These are phyloP conservation scores for Nephrotoma guestfalica DNA, from an alignment of 2,888 invertebrate species.

Conservation along the genomic window DNA sequence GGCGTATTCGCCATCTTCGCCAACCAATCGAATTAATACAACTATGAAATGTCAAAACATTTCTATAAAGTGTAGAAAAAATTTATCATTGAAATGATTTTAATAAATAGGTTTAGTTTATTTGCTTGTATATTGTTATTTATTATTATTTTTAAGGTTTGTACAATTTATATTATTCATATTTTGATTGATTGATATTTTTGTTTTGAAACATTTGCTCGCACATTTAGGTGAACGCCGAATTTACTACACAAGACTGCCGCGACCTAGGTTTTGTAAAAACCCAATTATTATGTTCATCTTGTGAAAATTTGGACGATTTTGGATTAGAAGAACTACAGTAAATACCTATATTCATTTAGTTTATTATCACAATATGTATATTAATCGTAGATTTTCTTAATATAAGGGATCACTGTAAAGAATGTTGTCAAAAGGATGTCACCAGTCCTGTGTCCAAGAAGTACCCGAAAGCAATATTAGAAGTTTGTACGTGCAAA, in stretches of 20 bases:
- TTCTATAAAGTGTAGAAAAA: background rate
- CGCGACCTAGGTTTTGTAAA: slow-evolving; percentile 72
- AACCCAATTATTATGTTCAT: slow-evolving; percentile 72
- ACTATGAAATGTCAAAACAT: background rate
- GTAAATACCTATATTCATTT: slow-evolving; percentile 14
- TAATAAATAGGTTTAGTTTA: background rate
- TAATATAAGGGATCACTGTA: slow-evolving; percentile 34
- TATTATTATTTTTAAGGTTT: background rate
- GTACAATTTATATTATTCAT: background rate
- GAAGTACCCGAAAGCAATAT: slow-evolving; percentile 77
- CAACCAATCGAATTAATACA: background rate
- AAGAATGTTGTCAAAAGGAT: slow-evolving; percentile 68
- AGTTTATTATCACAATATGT: background rate
- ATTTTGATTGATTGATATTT: no score
- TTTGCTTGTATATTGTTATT: background rate
- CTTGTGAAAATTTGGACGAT: slow-evolving; percentile 70
- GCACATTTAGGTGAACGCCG: slow-evolving; percentile 21
- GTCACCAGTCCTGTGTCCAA: slow-evolving; percentile 47
- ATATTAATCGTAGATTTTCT: background rate
- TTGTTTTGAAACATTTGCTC: background rate
- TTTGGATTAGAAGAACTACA: slow-evolving; percentile 31
- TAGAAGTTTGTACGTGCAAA: slow-evolving; percentile 97
- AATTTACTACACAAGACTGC: slow-evolving; percentile 70
- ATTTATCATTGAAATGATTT: background rate
- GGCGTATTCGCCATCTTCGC: background rate